Base-by-base conservation (phyloP, 2,888 invertebrate species). In the Periphyllus acericola region DNA sequence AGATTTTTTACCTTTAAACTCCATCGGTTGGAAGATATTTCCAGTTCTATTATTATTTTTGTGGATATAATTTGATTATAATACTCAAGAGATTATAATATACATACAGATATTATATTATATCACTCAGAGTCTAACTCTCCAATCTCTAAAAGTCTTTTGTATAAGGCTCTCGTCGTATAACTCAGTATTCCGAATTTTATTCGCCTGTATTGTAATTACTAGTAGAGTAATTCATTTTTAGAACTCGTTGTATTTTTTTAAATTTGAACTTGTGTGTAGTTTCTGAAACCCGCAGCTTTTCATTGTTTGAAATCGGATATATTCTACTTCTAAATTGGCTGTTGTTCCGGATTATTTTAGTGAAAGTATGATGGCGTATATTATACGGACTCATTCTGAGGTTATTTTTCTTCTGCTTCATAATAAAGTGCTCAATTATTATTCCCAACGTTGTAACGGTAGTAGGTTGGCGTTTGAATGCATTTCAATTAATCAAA, bases 401-500 rank as follows among this genome's bases (percentile, higher is more conserved):
- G 46, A 46, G 40, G 29, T 68, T 68, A 21, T 46, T 81, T 81
- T 46, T 14, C 14, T 1, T 14, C 46, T 0, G 29, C 11, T 46
- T 25, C 17, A 34, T 83, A 83, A 83, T 36, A 74, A 55, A 55
- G 34, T 74, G 9, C 55, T 83, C 46, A 19, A n/a, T 83, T 83
- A 74, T 36, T 74, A 74, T 83, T 83, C 25, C 19, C n/a, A 52
- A 74, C 55, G 19, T 14, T 46, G 8, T 1, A 40, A 40, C 8
- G 40, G 8, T 40, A 40, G 14, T 2, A 46, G 46, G n/a, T 74
- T 74, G 36, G 17, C 72, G 34, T 71, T 83, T 55, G n/a, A 34
- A 55, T 72, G 32, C 52, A 8, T 83, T 83, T 83, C 72, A 83
- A 83, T 83, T 83, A 52, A 83, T 83, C 83, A 83, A 32, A 72